A percentile compares a stretch with the other conserved stretches of the same genome.
phyloP scores from a whole-genome alignment of 2,113 vertebrate species.

The Lates calcarifer region DNA sequence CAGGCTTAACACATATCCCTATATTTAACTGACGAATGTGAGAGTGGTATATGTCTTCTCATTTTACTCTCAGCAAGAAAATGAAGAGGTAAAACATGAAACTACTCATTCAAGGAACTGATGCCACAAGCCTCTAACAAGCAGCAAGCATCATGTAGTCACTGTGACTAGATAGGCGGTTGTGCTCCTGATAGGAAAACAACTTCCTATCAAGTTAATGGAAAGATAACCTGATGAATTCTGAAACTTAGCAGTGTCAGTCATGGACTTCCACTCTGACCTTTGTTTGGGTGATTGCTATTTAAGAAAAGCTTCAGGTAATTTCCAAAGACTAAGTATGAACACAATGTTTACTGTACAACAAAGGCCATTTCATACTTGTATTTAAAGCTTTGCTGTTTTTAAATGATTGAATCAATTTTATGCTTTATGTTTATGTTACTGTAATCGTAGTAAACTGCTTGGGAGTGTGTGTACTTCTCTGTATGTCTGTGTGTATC shows the following conservation, averaged over 20 bases:
- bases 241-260: not conserved
- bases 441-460: not conserved
- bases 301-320: not conserved
- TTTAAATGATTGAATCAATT: not conserved
- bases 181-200: too few relatives aligned
- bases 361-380: not conserved
- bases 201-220: not conserved
- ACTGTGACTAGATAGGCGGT: too few relatives aligned
- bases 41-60: not conserved
- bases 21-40: not conserved
- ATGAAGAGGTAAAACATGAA: not conserved
- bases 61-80: not conserved
- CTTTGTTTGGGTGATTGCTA: slow-evolving; percentile 5
- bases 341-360: not conserved
- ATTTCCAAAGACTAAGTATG: not conserved
- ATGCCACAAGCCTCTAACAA: not conserved
- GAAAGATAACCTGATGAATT: not conserved
- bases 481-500: not conserved
- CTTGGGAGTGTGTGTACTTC: not conserved
- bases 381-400: not conserved
- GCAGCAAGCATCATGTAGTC: not conserved
- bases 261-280: not conserved
- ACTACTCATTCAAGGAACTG: not conserved
- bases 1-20: not conserved
- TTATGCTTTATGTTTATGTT: not conserved